Percentiles rank a stretch among this genome's conserved stretches.
These are phyloP conservation scores for Acromyrmex charruanus DNA, from an alignment of 1,140 invertebrate species.

Conservation along the genomic window DNA sequence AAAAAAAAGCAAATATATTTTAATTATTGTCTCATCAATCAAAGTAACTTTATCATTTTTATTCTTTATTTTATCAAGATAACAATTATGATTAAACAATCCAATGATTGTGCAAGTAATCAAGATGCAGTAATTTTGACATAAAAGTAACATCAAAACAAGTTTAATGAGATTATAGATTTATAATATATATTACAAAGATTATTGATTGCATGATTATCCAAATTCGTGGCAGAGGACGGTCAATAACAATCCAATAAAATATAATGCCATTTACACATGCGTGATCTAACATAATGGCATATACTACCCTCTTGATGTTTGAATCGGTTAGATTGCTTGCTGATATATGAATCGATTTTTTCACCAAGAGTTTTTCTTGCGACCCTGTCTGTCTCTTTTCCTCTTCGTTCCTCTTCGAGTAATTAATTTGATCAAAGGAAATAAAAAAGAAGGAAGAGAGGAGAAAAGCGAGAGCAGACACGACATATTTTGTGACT, in stretches of 20 bases:
- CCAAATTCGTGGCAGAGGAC: background rate
- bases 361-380: constrained; percentile 5
- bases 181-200: background rate
- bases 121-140: background rate
- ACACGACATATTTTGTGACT: constrained; percentile 62
- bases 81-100: background rate
- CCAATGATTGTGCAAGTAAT: background rate
- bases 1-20: background rate
- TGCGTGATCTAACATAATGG: background rate
- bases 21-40: background rate
- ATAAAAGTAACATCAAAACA: background rate
- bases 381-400: background rate
- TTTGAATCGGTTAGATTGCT: background rate
- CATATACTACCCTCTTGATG: background rate
- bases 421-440: background rate
- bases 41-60: background rate
- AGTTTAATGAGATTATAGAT: constrained; percentile 21
- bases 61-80: background rate
- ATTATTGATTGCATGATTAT: background rate
- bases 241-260: background rate
- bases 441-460: background rate
- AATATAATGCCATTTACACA: background rate
- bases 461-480: constrained; percentile 17
- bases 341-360: background rate
- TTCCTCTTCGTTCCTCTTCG: background rate